Conservation (phyloP, 2,888 invertebrate genomes). For the Conistra vaccinii region DNA sequence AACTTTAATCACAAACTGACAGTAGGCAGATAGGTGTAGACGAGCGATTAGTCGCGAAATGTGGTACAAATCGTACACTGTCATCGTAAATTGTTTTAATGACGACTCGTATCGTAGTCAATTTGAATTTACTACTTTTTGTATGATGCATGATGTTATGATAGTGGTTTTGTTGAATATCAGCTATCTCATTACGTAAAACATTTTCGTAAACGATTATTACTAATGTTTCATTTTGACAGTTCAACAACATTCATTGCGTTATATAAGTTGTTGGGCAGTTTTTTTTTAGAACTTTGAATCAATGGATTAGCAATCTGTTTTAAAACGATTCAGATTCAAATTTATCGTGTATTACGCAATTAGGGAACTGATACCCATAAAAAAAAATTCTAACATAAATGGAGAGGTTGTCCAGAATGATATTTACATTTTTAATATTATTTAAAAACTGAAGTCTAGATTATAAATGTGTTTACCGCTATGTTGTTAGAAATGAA, state of each 20-base stretch:
- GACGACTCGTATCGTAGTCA: not conserved
- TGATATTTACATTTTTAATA: too few species aligned
- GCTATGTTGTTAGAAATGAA: not conserved
- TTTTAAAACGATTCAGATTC: too few species aligned
- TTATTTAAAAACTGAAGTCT: not conserved
- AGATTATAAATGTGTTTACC: not conserved
- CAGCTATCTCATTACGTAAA: too few species aligned
- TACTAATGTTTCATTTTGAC: too few species aligned
- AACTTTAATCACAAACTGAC: constrained; percentile 50
- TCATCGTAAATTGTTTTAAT: constrained; percentile 17
- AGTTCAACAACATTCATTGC: too few species aligned
- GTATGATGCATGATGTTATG: not conserved
- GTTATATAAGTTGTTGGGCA: too few species aligned
- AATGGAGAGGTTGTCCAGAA: not conserved
- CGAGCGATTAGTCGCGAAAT: constrained; percentile 39
- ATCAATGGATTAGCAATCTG: too few species aligned
- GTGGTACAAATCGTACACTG: constrained; percentile 19
- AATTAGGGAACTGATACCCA: too few species aligned
- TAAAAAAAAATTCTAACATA: not conserved
- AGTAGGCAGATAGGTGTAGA: constrained; percentile 28
- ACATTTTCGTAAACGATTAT: too few species aligned
- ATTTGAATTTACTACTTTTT: not conserved
- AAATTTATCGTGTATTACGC: too few species aligned
- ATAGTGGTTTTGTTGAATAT: not conserved
- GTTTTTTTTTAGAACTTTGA: too few species aligned